Evolutionary conservation across 2,113 vertebrate genomes (phyloP), one percentile per base, ranked within the genome.

Genomic region (Sclerurus mexicanus): DNA sequence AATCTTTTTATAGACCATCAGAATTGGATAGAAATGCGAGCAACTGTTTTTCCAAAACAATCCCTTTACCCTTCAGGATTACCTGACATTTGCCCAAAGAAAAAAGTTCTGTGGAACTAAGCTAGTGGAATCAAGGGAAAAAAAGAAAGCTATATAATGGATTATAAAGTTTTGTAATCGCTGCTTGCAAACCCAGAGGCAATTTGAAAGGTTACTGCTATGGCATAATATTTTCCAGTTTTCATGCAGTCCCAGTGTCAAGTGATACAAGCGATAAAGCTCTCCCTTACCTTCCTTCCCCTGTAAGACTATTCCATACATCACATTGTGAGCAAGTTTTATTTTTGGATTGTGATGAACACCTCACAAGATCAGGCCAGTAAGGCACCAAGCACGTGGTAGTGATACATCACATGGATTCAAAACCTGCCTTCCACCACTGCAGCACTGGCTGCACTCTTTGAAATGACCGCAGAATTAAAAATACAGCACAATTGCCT

Each of bases 291-390:
- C 67, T 95, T 96, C 58, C 67, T 95, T 96, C 69, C 67, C 63
- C 96, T 87, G 93, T 94, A 94, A 96, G 96, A 96, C 73, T 96
- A 94, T 96, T 96, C 92, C 96, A 96, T 95, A 96, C 93, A 96
- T 95, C 92, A 95, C 80, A 95, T 87, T 92, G 80, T 95, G 94
- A 97, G 64, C 88, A 93, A 79, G 94, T 92, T 92, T 96, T 96
- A 96, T 95, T 97, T 97, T 97, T 95, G 90, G 96, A 94, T 73
- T 78, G 90, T 97, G 95, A 96, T 93, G 83, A 96, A 39, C 93
- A 93, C 39, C 90, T 93, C 96, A 93, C 73, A 93, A 93, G 96
- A 94, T 74, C 90, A 86, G 69, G 53, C 58, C 83, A 73, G 80
- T 5, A 67, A 82, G 73, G 83, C 93, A 91, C 14, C 25, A 31